phyloP scores from a whole-genome alignment of 2,888 invertebrate species.

The Cephus rjabovi region DNA sequence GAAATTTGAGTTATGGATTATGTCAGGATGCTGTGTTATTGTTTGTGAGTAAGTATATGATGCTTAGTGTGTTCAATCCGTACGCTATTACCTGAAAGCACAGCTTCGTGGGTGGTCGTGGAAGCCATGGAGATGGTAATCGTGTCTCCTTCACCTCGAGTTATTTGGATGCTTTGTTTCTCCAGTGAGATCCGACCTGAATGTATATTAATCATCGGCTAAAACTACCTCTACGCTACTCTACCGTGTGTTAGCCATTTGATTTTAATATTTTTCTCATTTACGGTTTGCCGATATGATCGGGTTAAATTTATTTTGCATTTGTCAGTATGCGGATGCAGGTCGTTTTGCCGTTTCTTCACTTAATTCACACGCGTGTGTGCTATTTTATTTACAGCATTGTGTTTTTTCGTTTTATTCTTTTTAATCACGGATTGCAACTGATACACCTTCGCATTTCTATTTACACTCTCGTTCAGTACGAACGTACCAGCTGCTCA shows the following conservation, averaged over 20 bases:
- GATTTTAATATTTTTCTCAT: not conserved
- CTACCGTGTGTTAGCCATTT: slow-evolving; percentile 28
- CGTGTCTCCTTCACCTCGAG: slow-evolving; percentile 62
- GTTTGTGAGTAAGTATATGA: slow-evolving; percentile 9
- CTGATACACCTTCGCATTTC: slow-evolving; percentile 14
- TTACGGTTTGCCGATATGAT: not conserved
- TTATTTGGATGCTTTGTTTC: slow-evolving; percentile 59
- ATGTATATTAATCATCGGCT: slow-evolving; percentile 50
- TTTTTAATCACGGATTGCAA: slow-evolving; percentile 39
- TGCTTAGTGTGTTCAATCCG: slow-evolving; percentile 14
- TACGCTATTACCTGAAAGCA: slow-evolving; percentile 73
- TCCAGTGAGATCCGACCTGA: slow-evolving; percentile 59
- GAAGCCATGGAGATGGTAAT: slow-evolving; percentile 71
- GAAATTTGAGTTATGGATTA: not conserved
- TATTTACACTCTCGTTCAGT: slow-evolving; percentile 10
- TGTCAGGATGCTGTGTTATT: slow-evolving; percentile 2
- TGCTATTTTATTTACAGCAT: not conserved
- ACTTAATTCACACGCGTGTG: not conserved
- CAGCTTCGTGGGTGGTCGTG: slow-evolving; percentile 73
- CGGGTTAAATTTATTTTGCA: not conserved
- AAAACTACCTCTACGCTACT: slow-evolving; percentile 40
- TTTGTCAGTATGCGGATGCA: not conserved
- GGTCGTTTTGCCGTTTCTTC: not conserved
- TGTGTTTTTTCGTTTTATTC: slow-evolving; percentile 32
- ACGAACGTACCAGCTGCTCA: slow-evolving; percentile 40